A percentile compares a stretch with the other conserved stretches of the same genome.
These are phyloP conservation scores for Campopleginae sp. DNA, from an alignment of 2,888 invertebrate species.

Conservation along the genomic window DNA sequence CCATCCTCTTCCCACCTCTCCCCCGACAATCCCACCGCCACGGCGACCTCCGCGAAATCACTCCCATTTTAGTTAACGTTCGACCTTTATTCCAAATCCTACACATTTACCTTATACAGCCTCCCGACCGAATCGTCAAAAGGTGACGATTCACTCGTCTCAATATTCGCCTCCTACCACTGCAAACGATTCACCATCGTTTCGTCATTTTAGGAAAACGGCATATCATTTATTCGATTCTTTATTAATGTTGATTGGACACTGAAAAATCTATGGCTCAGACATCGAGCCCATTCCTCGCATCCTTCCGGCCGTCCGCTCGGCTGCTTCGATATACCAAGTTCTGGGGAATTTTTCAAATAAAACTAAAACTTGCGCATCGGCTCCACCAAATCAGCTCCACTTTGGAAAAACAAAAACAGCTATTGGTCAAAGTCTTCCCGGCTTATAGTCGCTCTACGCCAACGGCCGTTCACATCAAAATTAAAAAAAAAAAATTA, in stretches of 20 bases:
- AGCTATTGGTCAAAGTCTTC: too few relatives aligned
- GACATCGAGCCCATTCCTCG: too few relatives aligned
- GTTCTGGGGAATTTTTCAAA: too few relatives aligned
- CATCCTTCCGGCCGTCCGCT: too few relatives aligned
- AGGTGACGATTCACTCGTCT: background rate
- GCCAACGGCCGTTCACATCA: too few relatives aligned
- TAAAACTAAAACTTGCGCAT: too few relatives aligned
- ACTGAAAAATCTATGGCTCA: background rate
- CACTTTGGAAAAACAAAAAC: too few relatives aligned
- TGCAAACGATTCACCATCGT: background rate
- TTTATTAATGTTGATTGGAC: background rate
- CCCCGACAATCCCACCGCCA: conserved; percentile 56
- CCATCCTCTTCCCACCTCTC: conserved; percentile 46
- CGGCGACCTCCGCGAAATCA: conserved; percentile 75
- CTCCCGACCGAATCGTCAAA: background rate
- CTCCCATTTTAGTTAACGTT: conserved; percentile 78
- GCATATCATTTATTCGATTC: background rate
- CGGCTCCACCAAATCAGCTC: too few relatives aligned
- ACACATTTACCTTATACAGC: background rate
- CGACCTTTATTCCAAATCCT: conserved; percentile 56
- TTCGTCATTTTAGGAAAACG: background rate
- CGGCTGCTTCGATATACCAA: too few relatives aligned
- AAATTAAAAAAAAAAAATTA: too few relatives aligned
- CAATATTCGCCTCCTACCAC: background rate
- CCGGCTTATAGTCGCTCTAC: too few relatives aligned